phyloP scores from a whole-genome alignment of 2,797 vertebrate species.

The Gorsachius magnificus region DNA sequence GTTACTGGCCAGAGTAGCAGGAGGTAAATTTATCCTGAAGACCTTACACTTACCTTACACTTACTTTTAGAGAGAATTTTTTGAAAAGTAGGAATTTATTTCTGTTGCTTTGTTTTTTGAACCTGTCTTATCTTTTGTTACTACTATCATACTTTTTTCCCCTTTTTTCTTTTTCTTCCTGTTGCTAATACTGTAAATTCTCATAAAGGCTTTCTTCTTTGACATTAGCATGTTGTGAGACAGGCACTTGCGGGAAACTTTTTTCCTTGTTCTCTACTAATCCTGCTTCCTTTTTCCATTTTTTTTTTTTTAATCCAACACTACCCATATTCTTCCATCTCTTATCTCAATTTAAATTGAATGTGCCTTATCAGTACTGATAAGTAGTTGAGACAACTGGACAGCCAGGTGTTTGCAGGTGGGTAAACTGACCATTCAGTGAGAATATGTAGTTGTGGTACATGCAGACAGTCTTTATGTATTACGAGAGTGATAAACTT shows the following conservation, averaged over 20 bases:
- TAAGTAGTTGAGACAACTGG: not conserved
- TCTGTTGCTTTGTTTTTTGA: not conserved
- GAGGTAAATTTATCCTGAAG: not conserved
- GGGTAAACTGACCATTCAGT: not conserved
- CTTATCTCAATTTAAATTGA: not conserved
- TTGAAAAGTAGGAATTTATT: not conserved
- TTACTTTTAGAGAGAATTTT: not conserved
- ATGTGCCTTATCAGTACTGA: not conserved
- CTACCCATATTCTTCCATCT: not conserved
- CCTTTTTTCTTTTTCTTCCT: not conserved
- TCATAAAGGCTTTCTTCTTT: not conserved
- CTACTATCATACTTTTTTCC: accelerated
- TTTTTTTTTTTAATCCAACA: not conserved
- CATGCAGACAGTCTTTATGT: not conserved
- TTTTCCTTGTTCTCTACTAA: not conserved
- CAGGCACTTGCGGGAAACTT: not conserved
- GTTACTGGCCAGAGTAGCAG: not conserved
- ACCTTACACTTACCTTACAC: not conserved
- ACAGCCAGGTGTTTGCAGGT: not conserved
- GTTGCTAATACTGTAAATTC: not conserved
- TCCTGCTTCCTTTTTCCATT: not conserved
- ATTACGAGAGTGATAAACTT: not conserved
- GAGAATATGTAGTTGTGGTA: not conserved
- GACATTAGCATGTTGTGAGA: not conserved
- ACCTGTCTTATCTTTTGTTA: not conserved